Evolutionary conservation across 2,113 vertebrate genomes (phyloP), one percentile per base, ranked within the genome.

Genomic region (Tylochromis polylepis): DNA sequence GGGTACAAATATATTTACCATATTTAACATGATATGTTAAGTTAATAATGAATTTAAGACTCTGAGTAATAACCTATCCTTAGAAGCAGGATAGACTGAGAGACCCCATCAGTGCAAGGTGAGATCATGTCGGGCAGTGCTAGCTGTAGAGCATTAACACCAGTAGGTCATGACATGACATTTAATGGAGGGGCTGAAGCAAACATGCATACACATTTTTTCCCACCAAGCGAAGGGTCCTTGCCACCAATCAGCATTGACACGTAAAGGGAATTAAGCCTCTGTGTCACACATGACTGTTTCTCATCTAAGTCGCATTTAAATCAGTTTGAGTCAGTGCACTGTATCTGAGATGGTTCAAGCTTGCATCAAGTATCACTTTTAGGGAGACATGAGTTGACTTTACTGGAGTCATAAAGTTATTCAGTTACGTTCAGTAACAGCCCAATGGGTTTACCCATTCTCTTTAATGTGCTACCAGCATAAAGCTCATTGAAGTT

Each of bases 161-260:
- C 79, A 88, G 62, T 46, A 91, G 20, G 46, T 81, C 29, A 87
- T 91, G 86, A 87, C 87, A 86, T 91, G 89, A 36, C 81, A 77
- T 81, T 60, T 36, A 57, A 75, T 57, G 4, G 34, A n/a, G 78
- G 77, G 80, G 38, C 38, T 79, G 55, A 70, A 70, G 49, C n/a
- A 78, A 89, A 38, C 34, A 67, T 88, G 79, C 72, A 79, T 49
- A 58, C 15, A 51, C 24, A 41, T 79, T 53, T 67, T 65, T 82
- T 82, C 41, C 41, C 36, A 62, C 14, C 15, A 72, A 79, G 38
- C 7, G 11, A 72, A 78, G 58, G 4, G 24, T 14, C 36, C 57
- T 58, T 36, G 36, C 46, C 16, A 77, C 8, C 27, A 62, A 49
- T 36, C 80, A 82, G 59, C 9, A 16, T 27, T 46, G 24, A 56